A percentile compares a stretch with the other conserved stretches of the same genome.
Evolutionary conservation across 2,888 invertebrate species (phyloP).

Genomic region (Phoronis australis): DNA sequence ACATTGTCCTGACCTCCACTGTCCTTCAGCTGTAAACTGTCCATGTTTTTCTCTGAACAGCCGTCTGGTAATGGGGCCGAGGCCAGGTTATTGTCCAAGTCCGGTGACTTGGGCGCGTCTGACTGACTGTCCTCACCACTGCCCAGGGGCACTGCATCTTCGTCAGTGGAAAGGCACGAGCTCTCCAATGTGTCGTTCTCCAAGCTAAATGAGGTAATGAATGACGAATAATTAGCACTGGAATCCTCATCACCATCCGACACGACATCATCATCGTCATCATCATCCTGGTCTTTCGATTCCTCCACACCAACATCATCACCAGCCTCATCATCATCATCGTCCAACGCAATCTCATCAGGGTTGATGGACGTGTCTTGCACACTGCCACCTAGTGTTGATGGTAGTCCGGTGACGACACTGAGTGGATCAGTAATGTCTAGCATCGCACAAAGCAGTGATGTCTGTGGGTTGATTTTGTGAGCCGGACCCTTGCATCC

Average conservation of each 20-base stretch:
- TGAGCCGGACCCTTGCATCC: conserved; percentile 13
- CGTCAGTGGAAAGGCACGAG: too few relatives aligned
- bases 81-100: neutral
- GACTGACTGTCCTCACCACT: neutral
- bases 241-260: neutral
- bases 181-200: too few relatives aligned
- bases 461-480: conserved; percentile 56
- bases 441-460: conserved; percentile 54
- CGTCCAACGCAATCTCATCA: conserved; percentile 35
- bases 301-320: conserved; percentile 21
- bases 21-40: too few relatives aligned
- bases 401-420: conserved; percentile 29
- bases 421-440: conserved; percentile 73
- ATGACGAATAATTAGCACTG: neutral
- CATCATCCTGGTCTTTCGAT: conserved; percentile 11
- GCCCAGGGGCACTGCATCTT: too few relatives aligned
- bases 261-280: conserved; percentile 2
- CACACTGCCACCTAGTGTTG: neutral
- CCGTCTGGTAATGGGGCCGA: neutral
- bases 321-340: conserved; percentile 26
- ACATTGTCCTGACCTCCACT: neutral
- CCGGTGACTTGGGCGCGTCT: neutral
- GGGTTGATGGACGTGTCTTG: conserved; percentile 24
- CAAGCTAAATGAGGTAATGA: too few relatives aligned
- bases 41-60: neutral